These are phyloP conservation scores for Montipora foliosa DNA, from an alignment of 64 coral and sea anemone genomes.

Conservation along the genomic window DNA sequence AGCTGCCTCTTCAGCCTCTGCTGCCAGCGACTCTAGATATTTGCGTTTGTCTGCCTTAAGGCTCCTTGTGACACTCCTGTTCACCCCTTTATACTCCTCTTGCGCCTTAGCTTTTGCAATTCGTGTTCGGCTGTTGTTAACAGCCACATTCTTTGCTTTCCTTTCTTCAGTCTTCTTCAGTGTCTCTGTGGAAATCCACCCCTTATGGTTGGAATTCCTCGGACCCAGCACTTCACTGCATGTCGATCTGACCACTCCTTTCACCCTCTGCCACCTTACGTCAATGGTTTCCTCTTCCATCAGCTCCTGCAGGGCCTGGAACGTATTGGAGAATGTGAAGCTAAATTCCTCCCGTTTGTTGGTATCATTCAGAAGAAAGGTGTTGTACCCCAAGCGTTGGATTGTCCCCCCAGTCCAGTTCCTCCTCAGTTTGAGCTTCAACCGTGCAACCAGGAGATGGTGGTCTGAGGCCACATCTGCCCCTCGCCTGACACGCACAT, in stretches of 20 bases:
- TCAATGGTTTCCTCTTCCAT: slow-evolving; percentile 4
- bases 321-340: background rate
- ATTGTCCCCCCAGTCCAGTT: slow-evolving; percentile 2
- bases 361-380: background rate
- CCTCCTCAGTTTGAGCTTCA: background rate
- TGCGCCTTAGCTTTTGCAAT: background rate
- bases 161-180: background rate
- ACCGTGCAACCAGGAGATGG: background rate
- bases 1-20: slow-evolving; percentile 41
- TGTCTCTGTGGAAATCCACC: slow-evolving; percentile 7
- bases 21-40: background rate
- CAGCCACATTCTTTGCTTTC: background rate
- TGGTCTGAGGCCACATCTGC: background rate
- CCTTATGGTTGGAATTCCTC: background rate
- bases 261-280: background rate
- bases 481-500: slow-evolving; percentile 11
- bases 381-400: slow-evolving; percentile 7
- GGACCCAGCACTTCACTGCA: slow-evolving; percentile 1
- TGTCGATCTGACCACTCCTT: background rate
- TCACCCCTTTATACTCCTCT: background rate
- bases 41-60: slow-evolving; percentile 43
- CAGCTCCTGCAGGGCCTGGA: slow-evolving; percentile 8
- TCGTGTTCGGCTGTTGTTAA: background rate
- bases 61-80: background rate
- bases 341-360: background rate